Evolutionary conservation across 2,888 invertebrate genomes (phyloP).

Genomic region (Cheilosia soror): DNA sequence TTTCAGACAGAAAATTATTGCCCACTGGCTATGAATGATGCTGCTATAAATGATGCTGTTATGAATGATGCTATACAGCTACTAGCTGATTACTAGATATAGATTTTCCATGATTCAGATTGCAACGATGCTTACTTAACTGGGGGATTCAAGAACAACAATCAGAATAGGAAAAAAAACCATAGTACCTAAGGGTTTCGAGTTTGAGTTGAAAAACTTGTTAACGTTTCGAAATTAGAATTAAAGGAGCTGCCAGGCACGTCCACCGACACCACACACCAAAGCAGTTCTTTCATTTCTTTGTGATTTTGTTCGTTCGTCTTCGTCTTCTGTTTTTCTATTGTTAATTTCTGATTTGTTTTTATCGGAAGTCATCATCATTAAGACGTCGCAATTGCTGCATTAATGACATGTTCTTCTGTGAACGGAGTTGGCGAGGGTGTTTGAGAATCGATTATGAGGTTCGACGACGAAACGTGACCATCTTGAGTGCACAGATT

Average conservation of each 20-base stretch:
- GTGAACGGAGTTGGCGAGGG: constrained; percentile 13
- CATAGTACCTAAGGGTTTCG: not conserved
- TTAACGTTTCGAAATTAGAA: constrained; percentile 20
- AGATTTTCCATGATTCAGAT: constrained; percentile 7
- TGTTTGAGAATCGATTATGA: constrained; percentile 45
- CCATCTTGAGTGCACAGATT: constrained; percentile 33
- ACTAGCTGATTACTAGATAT: not conserved
- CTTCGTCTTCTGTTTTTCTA: constrained; percentile 7
- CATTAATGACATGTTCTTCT: constrained; percentile 57
- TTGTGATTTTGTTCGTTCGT: not conserved
- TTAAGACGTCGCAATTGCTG: constrained; percentile 55
- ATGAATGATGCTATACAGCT: constrained; percentile 4
- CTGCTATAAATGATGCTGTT: not conserved
- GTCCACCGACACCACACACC: constrained; percentile 1
- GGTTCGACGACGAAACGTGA: constrained; percentile 63
- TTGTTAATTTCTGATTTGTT: constrained; percentile 44
- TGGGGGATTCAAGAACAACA: no score
- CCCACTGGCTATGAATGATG: constrained; percentile 15
- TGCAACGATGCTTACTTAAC: constrained; percentile 33
- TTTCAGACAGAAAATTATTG: constrained; percentile 15
- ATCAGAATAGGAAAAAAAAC: constrained; percentile 2
- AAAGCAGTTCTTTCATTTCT: not conserved
- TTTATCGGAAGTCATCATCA: constrained; percentile 62
- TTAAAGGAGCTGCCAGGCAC: constrained; percentile 10
- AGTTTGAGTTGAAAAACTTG: constrained; percentile 24